phyloP scores from a whole-genome alignment of 2,888 invertebrate species.

The Elmis aenea region DNA sequence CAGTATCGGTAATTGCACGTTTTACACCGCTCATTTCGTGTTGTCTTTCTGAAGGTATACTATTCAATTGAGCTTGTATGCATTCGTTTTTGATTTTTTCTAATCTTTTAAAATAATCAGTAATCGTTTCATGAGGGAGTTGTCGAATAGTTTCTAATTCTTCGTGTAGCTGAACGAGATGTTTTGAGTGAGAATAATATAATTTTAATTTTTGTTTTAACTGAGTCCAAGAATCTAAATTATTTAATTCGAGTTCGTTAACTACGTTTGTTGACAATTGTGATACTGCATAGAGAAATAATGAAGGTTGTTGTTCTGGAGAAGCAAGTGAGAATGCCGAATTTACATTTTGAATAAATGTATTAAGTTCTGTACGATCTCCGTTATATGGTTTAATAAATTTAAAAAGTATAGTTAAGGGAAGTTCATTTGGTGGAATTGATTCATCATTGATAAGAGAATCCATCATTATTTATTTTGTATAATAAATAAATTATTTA shows the following conservation, averaged over 20 bases:
- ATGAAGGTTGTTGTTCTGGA: neutral
- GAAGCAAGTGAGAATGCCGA: conserved; percentile 1
- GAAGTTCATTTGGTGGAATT: too few relatives aligned
- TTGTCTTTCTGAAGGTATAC: too few relatives aligned
- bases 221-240: neutral
- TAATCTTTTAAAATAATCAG: conserved; percentile 17
- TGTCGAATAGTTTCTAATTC: conserved; percentile 18
- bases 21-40: conserved; percentile 4
- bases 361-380: neutral
- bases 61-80: conserved; percentile 6
- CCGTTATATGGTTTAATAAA: conserved; percentile 3
- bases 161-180: conserved; percentile 13
- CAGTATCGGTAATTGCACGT: conserved; percentile 9
- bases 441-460: too few relatives aligned
- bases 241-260: conserved; percentile 1
- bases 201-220: conserved; percentile 9
- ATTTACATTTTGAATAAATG: too few relatives aligned
- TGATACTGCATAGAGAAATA: conserved; percentile 1
- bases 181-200: conserved; percentile 12
- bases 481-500: too few relatives aligned
- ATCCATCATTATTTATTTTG: too few relatives aligned
- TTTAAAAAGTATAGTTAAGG: conserved; percentile 2
- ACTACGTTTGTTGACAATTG: conserved; percentile 3
- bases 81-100: conserved; percentile 18
- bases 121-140: conserved; percentile 10